These are phyloP conservation scores for Temnothorax rugatulus DNA, from an alignment of 2,888 invertebrate genomes.

Conservation along the genomic window DNA sequence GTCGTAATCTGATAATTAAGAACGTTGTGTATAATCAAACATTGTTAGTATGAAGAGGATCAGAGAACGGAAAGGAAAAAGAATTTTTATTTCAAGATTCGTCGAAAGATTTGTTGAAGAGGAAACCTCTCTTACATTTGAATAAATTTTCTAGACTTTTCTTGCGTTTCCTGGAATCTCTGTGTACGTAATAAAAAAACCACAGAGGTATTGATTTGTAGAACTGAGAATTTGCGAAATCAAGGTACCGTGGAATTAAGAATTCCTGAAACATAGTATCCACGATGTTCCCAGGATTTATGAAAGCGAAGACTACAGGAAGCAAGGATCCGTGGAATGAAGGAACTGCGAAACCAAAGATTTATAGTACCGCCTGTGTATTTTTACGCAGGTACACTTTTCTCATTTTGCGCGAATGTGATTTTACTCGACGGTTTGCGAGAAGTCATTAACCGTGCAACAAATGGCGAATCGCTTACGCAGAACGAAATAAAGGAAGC, in stretches of 20 bases:
- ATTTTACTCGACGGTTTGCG: slow-evolving; percentile 39
- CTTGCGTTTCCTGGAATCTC: background rate
- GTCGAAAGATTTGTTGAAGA: background rate
- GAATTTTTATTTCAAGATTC: background rate
- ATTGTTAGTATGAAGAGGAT: background rate
- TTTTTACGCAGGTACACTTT: slow-evolving; percentile 37
- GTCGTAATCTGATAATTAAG: background rate
- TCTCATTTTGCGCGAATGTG: slow-evolving; percentile 48
- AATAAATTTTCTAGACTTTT: slow-evolving; percentile 18
- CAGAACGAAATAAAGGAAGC: background rate
- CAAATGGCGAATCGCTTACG: slow-evolving; percentile 33
- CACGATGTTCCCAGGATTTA: slow-evolving; percentile 18
- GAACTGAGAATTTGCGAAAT: slow-evolving; percentile 6
- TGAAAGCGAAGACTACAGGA: slow-evolving; percentile 12
- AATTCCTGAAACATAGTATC: slow-evolving; percentile 26
- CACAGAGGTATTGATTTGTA: slow-evolving; percentile 6
- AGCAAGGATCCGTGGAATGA: slow-evolving; percentile 35
- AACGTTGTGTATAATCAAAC: background rate
- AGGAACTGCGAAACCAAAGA: slow-evolving; percentile 38
- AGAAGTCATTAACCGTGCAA: slow-evolving; percentile 40
- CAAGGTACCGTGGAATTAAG: slow-evolving; percentile 42
- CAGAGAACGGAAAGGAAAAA: background rate
- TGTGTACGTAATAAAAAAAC: background rate
- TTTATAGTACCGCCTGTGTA: slow-evolving; percentile 31
- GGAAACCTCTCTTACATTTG: background rate